phyloP scores from a whole-genome alignment of 2,113 vertebrate species.

The Pantherophis guttatus region DNA sequence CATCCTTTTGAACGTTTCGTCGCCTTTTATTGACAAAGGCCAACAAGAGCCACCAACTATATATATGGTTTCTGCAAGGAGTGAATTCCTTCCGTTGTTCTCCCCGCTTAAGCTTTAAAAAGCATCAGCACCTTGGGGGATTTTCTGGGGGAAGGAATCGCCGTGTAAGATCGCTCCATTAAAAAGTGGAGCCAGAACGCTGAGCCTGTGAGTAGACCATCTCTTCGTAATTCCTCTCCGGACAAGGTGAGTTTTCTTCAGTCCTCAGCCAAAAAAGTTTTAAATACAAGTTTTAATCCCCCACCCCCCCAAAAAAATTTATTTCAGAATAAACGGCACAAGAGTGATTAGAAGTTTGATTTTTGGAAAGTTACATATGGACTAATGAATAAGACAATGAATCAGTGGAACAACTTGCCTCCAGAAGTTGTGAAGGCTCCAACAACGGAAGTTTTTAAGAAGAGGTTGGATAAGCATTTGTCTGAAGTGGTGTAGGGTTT shows the following conservation, averaged over 20 bases:
- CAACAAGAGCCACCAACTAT: conserved; percentile 7
- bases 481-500: too few relatives aligned
- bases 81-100: conserved; percentile 13
- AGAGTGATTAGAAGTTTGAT: background rate
- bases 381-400: background rate
- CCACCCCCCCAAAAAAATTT: background rate
- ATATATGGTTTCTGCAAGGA: conserved; percentile 4
- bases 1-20: conserved; percentile 33
- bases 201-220: background rate
- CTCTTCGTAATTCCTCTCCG: background rate
- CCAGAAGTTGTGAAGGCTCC: too few relatives aligned
- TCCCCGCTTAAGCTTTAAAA: conserved; percentile 16
- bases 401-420: too few relatives aligned
- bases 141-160: background rate
- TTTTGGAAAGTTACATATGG: background rate
- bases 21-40: conserved; percentile 38
- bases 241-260: background rate
- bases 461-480: too few relatives aligned
- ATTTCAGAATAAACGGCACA: background rate
- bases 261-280: background rate
- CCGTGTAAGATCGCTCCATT: background rate
- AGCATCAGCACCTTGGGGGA: conserved; percentile 18
- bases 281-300: background rate
- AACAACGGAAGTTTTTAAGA: too few relatives aligned
- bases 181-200: background rate